Evolutionary conservation across 92 coral and sea anemone species (phyloP).

Genomic region (Micromussa lordhowensis): DNA sequence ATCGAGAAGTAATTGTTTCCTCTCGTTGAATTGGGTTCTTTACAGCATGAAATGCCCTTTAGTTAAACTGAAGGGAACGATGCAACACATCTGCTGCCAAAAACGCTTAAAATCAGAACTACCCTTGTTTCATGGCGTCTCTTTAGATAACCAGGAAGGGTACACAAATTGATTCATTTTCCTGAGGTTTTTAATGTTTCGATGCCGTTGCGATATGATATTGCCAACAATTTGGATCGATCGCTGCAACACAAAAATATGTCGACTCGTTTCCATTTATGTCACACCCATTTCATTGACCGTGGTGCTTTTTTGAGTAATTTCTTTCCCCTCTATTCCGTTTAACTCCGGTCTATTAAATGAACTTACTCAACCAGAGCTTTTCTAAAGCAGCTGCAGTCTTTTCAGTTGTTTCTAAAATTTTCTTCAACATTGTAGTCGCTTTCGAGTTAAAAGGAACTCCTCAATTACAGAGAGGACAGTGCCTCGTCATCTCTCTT

Average conservation of each 20-base stretch:
- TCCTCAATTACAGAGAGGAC: constrained; percentile 9
- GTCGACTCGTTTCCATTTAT: background rate
- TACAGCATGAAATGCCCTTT: background rate
- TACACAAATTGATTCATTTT: background rate
- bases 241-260: background rate
- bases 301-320: too few species aligned
- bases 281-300: background rate
- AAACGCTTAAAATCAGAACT: background rate
- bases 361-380: too few species aligned
- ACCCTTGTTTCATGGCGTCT: background rate
- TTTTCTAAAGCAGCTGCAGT: background rate
- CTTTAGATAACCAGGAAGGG: background rate
- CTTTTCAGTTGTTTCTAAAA: background rate
- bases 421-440: background rate
- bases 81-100: background rate
- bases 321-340: too few species aligned
- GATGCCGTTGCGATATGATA: too few species aligned
- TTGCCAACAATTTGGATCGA: background rate
- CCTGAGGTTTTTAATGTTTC: too few species aligned
- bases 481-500: background rate
- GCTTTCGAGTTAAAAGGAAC: background rate
- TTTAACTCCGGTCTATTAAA: too few species aligned
- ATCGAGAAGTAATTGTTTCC: background rate
- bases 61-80: background rate
- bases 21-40: background rate